phyloP scores from a whole-genome alignment of 2,113 vertebrate genomes.

The Xiphorhynchus elegans region DNA sequence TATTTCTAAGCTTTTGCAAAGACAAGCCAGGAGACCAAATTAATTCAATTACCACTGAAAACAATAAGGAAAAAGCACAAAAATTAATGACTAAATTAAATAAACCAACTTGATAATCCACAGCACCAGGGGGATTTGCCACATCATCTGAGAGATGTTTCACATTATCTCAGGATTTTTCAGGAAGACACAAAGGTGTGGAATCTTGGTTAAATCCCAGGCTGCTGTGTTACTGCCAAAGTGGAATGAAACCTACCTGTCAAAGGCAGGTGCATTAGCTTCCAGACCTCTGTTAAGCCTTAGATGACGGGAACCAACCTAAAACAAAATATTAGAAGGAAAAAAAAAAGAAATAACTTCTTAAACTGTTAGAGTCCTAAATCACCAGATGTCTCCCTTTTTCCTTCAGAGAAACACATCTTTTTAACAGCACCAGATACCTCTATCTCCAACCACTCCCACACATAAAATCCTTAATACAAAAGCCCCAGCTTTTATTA shows the following conservation, averaged over 20 bases:
- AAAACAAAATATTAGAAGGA: constrained; percentile 1
- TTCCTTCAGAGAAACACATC: constrained; percentile 31
- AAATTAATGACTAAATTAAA: neutral
- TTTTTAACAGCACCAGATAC: constrained; percentile 15
- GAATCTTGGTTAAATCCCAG: neutral
- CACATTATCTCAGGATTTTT: neutral
- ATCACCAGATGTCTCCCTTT: constrained; percentile 63
- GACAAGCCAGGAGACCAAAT: neutral
- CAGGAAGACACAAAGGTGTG: neutral
- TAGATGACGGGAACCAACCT: constrained; percentile 82
- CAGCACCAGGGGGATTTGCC: neutral
- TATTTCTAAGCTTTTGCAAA: neutral
- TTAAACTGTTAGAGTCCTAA: neutral
- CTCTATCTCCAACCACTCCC: neutral
- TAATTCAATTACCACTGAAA: neutral
- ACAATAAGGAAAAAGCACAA: neutral
- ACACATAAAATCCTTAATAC: neutral
- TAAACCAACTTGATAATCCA: neutral
- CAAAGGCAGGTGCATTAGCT: constrained; percentile 83
- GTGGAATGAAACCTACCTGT: constrained; percentile 71
- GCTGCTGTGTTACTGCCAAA: neutral
- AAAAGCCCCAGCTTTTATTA: constrained; percentile 35
- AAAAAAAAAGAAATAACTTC: neutral
- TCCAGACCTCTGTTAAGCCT: constrained; percentile 82
- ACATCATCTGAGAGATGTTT: neutral